phyloP scores from a whole-genome alignment of 2,797 vertebrate species.

The Pagetopsis macropterus region DNA sequence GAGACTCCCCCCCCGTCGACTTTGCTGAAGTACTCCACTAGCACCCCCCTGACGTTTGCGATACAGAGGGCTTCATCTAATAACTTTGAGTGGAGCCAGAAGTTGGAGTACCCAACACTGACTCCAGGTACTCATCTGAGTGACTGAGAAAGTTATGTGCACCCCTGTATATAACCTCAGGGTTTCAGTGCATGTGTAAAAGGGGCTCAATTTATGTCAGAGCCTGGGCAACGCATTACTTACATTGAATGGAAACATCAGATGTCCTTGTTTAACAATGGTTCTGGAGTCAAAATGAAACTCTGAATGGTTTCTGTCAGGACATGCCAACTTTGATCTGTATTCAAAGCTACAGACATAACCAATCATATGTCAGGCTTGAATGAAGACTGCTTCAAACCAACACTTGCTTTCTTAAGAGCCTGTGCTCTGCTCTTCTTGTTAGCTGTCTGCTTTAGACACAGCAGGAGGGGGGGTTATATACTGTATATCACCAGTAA shows the following conservation, averaged over 20 bases:
- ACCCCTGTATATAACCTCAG: too few relatives aligned
- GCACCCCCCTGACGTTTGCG: too few relatives aligned
- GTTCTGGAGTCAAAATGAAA: slow-evolving; percentile 6
- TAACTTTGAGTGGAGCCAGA: too few relatives aligned
- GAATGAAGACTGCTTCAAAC: background rate
- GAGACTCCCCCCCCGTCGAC: too few relatives aligned
- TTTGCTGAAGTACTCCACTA: too few relatives aligned
- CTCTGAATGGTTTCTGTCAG: background rate
- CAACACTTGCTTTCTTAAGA: background rate
- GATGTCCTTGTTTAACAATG: background rate
- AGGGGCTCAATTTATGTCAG: slow-evolving; percentile 13
- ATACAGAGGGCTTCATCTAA: too few relatives aligned
- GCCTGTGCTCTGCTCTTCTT: background rate
- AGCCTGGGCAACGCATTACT: background rate
- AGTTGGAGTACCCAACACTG: too few relatives aligned
- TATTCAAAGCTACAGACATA: slow-evolving; percentile 7
- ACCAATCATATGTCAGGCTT: background rate
- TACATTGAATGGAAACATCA: slow-evolving; percentile 3
- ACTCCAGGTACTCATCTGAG: too few relatives aligned
- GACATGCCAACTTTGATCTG: slow-evolving; percentile 17
- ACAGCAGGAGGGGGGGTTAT: background rate
- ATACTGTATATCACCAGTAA: slow-evolving; percentile 3
- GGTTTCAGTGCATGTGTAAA: too few relatives aligned
- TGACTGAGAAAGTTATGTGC: too few relatives aligned
- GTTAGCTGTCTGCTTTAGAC: slow-evolving; percentile 22